A percentile compares a stretch with the other conserved stretches of the same genome.
These are phyloP conservation scores for Creontiades dilutus DNA, from an alignment of 2,888 invertebrate species.

Conservation along the genomic window DNA sequence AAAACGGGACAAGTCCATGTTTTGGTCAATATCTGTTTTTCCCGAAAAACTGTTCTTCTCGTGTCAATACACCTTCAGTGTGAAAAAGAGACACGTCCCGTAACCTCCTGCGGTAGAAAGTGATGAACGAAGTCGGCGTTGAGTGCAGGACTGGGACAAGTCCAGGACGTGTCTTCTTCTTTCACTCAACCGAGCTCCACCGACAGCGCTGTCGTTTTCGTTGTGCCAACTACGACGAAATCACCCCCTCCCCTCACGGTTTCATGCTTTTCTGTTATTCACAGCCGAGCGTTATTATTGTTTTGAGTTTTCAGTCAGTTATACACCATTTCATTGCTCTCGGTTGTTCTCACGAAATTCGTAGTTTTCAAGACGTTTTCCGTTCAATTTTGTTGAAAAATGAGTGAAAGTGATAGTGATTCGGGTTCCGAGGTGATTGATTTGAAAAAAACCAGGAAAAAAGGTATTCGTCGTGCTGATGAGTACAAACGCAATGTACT, in stretches of 20 bases:
- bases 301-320: background rate
- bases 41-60: too few relatives aligned
- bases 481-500: background rate
- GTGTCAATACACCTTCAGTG: too few relatives aligned
- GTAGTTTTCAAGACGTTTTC: constrained; percentile 33
- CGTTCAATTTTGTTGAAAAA: constrained; percentile 41
- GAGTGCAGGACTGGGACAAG: too few relatives aligned
- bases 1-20: constrained; percentile 4
- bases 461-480: constrained; percentile 5
- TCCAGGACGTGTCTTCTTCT: constrained; percentile 12
- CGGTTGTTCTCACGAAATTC: constrained; percentile 50
- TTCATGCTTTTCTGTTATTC: background rate
- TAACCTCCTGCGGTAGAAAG: too few relatives aligned
- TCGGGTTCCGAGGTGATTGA: constrained; percentile 7
- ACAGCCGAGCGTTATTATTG: background rate
- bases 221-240: background rate
- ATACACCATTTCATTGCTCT: background rate
- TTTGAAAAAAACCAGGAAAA: constrained; percentile 5
- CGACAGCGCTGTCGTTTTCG: constrained; percentile 8
- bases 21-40: too few relatives aligned
- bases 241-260: background rate
- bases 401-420: constrained; percentile 47
- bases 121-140: too few relatives aligned
- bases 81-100: too few relatives aligned
- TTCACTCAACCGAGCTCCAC: constrained; percentile 3